Evolutionary conservation across 37 sponge, comb jelly and placozoan genomes (phyloP), one percentile per base, ranked within the genome.

Genomic region (Petrosia ficiformis): DNA sequence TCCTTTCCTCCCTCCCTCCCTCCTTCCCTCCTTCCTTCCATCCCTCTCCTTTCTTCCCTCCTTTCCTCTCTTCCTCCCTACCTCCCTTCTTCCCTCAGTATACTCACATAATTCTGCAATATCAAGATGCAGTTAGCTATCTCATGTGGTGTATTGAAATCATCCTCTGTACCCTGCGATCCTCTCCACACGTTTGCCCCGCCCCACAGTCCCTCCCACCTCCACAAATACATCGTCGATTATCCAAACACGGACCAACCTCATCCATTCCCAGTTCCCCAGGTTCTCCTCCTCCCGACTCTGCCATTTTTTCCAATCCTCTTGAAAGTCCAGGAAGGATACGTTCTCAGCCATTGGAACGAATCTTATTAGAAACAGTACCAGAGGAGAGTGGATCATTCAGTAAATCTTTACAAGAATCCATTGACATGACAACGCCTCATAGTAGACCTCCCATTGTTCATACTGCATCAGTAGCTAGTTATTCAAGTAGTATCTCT

Each of bases 111-210:
- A 30, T n/a, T n/a, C n/a, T n/a, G n/a, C 77, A 70, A 14, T 5
- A 40, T 2, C 10, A 22, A 19, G 67, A 77, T 26, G 11, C 42
- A 1, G 48, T 71, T 3, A 2, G 36, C 5, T 63, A 44, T 8
- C 2, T 68, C 35, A 54, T 41, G 28, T 80, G 82, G 71, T 88
- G 85, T 42, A 32, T 84, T 54, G 59, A 71, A 67, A 76, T 84
- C 26, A 64, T 74, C 1, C 59, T 82, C 43, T 79, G 65, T 25
- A 42, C 75, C 11, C 32, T 73, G 42, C 65, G 82, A 77, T n/a
- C 48, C 56, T 19, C 32, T 44, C n/a, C 72, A 1, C 84, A 82
- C n/a, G 64, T 42, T 26, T 82, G 84, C 40, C 37, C 69, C 22
- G 37, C 35, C 65, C 61, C 44, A 1, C 35, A 65, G 42, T 24